Base-by-base conservation (phyloP, 2,888 invertebrate species). In the Osmoderma eremita region DNA sequence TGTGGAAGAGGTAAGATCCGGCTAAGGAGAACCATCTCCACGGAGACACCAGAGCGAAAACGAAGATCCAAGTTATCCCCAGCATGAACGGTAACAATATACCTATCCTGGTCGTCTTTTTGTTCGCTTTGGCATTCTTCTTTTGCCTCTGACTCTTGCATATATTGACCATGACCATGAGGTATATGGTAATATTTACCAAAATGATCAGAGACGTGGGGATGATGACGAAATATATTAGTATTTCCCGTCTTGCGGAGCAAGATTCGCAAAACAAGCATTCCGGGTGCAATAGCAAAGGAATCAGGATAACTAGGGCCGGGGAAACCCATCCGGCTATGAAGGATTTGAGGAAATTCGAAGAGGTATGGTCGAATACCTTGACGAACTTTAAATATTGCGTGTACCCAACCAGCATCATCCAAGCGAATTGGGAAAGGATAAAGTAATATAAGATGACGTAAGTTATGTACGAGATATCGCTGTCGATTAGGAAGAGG, bases 21-120 rank as follows among this genome's bases (percentile, higher is more conserved):
- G 50, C 56, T 17, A 66, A 24, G 0, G 65, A 49, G 30, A 66
- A 66, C 36, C 50, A 42, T 5, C 58, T 41, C 65, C 65, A 66
- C 1, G 65, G 65, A 1, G 65, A 66, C 20, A 66, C 65, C n/a
- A 66, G 24, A 1, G 65, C 65, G 17, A 66, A 66, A 13, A 66
- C 50, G 24, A 66, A 66, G n/a, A 66, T 41, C 65, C 65, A 66
- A n/a, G 65, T 66, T 10, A 66, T 50, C 10, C 65, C 65, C 30
- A 66, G 17, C 65, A 66, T 58, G 13, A 66, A 66, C 5, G 65
- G 65, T 22, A 66, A 30, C 5, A 66, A 41, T 5, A 66, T 22
- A 4, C 58, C 65, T 5, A 66, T 18, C 13, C 65, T 58, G 2
- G 65, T 66, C 38, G 10, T 49, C 15, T 41, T 58, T 38, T 58